Evolutionary conservation across 2,888 invertebrate species (phyloP), one percentile per base, ranked within the genome.

Genomic region (Yponomeuta malinellus): DNA sequence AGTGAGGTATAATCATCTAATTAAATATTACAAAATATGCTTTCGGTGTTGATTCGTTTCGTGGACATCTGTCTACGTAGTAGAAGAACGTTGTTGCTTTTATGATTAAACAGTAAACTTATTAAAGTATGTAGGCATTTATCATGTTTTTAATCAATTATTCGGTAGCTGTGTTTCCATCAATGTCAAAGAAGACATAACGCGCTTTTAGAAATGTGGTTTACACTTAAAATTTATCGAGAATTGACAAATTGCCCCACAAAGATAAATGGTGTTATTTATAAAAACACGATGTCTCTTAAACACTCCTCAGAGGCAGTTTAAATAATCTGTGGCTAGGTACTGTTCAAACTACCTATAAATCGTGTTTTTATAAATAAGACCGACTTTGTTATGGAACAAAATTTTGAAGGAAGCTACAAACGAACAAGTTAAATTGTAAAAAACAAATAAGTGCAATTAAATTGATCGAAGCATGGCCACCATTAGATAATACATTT

Each of bases 31-130:
- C 12, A 15, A 15, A 77, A 70, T 37, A 75, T 81, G 87, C 87
- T 86, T 87, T 88, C 77, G 81, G 83, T 85, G 86, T 85, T 82
- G 75, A 82, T 77, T 75, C 76, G 72, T 79, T 80, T 78, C 76
- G 78, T 82, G 79, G 82, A 79, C 80, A 78, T 72, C 78, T 76
- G 74, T 73, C 78, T 76, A 74, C 75, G 74, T 81, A 78, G 74
- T 79, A 81, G 79, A 80, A 33, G 76, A 75, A 80, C 76, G 33
- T 80, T 77, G 78, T 81, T 83, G 85, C 85, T 84, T 82, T 81
- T 73, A 81, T 78, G 78, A 76, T 29, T 48, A 52, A 52, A 29
- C 10, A 23, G 2, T 48, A 68, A 52, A 12, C 12, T 10, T 74
- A 72, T 72, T 73, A 76, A 75, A 78, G 76, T 78, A 76, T 75